phyloP scores from a whole-genome alignment of 2,113 vertebrate species.

The Boulengeromyrus knoepffleri region DNA sequence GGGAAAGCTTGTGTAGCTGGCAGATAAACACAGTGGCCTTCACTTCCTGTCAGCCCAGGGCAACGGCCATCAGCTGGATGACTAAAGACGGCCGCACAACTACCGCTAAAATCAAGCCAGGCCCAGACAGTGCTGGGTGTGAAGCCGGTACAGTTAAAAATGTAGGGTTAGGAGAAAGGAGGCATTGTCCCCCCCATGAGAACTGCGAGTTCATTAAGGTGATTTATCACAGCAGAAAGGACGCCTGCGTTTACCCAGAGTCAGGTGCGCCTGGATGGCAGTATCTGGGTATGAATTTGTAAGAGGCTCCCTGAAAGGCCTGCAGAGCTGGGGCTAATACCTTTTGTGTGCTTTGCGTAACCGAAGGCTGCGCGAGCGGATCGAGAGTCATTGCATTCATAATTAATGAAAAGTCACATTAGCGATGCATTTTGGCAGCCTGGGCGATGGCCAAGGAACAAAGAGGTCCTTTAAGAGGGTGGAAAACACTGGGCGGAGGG shows the following conservation, averaged over 20 bases:
- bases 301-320: conserved; percentile 28
- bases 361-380: conserved; percentile 30
- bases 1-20: conserved; percentile 50
- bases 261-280: conserved; percentile 40
- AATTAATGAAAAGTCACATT: conserved; percentile 50
- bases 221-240: conserved; percentile 42
- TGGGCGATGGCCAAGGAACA: conserved; percentile 31
- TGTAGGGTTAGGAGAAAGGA: conserved; percentile 23
- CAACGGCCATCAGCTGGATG: conserved; percentile 34
- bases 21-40: conserved; percentile 42
- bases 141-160: conserved; percentile 27
- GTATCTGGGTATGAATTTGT: conserved; percentile 40
- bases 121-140: conserved; percentile 13
- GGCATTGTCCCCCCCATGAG: conserved; percentile 27
- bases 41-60: conserved; percentile 46
- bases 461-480: conserved; percentile 34
- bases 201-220: conserved; percentile 32
- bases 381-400: conserved; percentile 44
- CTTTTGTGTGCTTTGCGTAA: conserved; percentile 36
- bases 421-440: conserved; percentile 34
- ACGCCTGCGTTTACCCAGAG: conserved; percentile 35
- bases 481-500: background rate
- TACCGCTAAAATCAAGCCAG: conserved; percentile 17
- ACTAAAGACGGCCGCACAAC: conserved; percentile 26
- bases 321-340: conserved; percentile 14